A percentile compares a stretch with the other conserved stretches of the same genome.
Conservation (phyloP, 1,140 invertebrate genomes). For the Nymphalis io region DNA sequence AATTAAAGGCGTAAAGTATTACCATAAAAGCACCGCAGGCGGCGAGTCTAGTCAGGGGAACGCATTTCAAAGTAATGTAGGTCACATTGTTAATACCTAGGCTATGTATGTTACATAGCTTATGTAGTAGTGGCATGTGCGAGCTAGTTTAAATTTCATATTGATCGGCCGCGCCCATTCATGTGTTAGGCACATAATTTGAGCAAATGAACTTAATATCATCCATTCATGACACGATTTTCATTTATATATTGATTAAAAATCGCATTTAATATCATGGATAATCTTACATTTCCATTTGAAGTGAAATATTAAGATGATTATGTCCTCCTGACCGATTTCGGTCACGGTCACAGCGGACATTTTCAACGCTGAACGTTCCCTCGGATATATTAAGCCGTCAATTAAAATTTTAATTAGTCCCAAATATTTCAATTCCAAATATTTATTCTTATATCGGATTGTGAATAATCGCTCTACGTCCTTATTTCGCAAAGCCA, state of each 20-base stretch:
- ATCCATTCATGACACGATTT: background rate
- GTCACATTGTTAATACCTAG: conserved; percentile 51
- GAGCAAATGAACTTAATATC: conserved; percentile 31
- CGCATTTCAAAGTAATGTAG: conserved; percentile 47
- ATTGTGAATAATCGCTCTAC: background rate
- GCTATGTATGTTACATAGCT: conserved; percentile 41
- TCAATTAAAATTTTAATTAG: too few species aligned
- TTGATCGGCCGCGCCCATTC: conserved; percentile 56
- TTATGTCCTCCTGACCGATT: too few species aligned
- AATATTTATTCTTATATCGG: too few species aligned
- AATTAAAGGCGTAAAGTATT: background rate
- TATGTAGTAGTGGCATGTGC: conserved; percentile 47
- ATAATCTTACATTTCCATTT: too few species aligned
- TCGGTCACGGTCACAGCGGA: too few species aligned
- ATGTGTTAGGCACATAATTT: conserved; percentile 44
- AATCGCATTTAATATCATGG: background rate
- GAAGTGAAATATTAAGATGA: too few species aligned
- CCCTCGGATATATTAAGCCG: too few species aligned
- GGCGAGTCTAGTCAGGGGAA: conserved; percentile 17
- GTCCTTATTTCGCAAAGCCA: conserved; percentile 42
- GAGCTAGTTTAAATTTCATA: conserved; percentile 67
- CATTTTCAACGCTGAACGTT: too few species aligned
- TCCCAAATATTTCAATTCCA: too few species aligned
- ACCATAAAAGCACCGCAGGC: conserved; percentile 6
- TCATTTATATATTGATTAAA: background rate